Percentiles rank a stretch among this genome's conserved stretches.
phyloP scores from a whole-genome alignment of 2,888 invertebrate species.

The Catocala nupta region DNA sequence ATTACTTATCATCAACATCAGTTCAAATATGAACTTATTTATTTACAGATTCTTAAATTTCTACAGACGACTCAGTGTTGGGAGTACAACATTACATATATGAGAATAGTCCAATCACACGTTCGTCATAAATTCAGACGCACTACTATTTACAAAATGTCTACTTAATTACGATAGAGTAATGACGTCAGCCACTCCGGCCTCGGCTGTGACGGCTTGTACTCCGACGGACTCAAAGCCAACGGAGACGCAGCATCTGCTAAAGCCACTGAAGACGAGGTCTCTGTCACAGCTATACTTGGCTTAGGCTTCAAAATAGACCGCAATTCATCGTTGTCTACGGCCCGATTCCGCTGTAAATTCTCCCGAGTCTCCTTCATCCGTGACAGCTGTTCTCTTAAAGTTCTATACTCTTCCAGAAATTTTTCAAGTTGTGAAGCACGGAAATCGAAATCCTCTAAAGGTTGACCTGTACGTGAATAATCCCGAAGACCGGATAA shows the following conservation, averaged over 20 bases:
- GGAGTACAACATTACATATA: constrained; percentile 26
- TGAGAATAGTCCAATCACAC: constrained; percentile 45
- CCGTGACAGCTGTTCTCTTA: constrained; percentile 92
- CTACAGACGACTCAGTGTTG: constrained; percentile 50
- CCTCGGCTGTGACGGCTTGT: constrained; percentile 75
- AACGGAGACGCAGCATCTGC: constrained; percentile 79
- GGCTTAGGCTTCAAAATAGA: constrained; percentile 88
- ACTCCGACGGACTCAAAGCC: constrained; percentile 78
- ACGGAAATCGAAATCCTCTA: constrained; percentile 91
- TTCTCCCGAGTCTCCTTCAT: constrained; percentile 94
- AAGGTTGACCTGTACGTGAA: constrained; percentile 77
- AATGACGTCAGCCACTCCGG: constrained; percentile 81
- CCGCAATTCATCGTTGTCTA: constrained; percentile 84
- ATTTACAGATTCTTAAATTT: constrained; percentile 65
- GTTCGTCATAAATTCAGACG: constrained; percentile 46
- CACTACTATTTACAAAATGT: constrained; percentile 49
- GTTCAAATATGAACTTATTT: constrained; percentile 70
- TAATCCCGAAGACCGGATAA: constrained; percentile 86
- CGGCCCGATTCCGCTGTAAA: constrained; percentile 81
- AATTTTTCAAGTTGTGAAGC: constrained; percentile 93
- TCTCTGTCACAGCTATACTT: constrained; percentile 82
- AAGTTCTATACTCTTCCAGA: constrained; percentile 92
- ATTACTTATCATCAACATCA: constrained; percentile 73
- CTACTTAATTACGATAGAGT: constrained; percentile 79
- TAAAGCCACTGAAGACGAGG: constrained; percentile 77